A percentile compares a stretch with the other conserved stretches of the same genome.
Conservation (phyloP, 2,888 invertebrate species). For the Synanthedon tipuliformis region DNA sequence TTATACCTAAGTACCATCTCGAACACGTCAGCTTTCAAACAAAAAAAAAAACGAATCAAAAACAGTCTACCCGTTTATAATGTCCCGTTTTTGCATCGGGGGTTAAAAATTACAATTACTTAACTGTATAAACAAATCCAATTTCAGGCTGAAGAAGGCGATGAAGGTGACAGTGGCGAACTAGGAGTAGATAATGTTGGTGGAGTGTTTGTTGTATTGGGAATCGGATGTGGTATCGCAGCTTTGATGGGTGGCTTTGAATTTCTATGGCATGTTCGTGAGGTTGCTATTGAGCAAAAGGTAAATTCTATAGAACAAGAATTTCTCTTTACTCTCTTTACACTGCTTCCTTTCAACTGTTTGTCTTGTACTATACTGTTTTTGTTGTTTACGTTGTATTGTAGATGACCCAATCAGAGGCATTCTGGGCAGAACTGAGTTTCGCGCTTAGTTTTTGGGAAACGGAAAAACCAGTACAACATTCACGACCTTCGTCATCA, state of each 20-base stretch:
- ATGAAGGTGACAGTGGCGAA: constrained; percentile 60
- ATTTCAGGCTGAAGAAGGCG: constrained; percentile 35
- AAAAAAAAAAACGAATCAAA: too few species aligned
- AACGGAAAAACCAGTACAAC: constrained; percentile 77
- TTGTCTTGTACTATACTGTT: not conserved
- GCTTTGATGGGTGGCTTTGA: constrained; percentile 85
- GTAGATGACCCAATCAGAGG: constrained; percentile 77
- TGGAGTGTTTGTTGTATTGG: constrained; percentile 89
- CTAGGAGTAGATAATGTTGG: constrained; percentile 89
- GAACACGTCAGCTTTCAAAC: too few species aligned
- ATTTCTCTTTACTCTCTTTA: too few species aligned
- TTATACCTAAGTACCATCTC: too few species aligned
- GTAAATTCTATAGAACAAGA: constrained; percentile 38
- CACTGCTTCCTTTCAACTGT: too few species aligned
- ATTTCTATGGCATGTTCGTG: constrained; percentile 88
- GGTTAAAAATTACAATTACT: not conserved
- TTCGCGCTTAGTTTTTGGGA: constrained; percentile 81
- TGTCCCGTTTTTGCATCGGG: too few species aligned
- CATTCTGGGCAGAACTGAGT: constrained; percentile 75
- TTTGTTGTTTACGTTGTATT: constrained; percentile 12
- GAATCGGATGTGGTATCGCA: constrained; percentile 79
- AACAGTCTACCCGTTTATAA: too few species aligned
- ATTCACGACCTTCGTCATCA: constrained; percentile 44
- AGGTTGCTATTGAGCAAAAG: constrained; percentile 82
- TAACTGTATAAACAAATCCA: not conserved